Percentiles rank a stretch among this genome's conserved stretches.
These are phyloP conservation scores for Eublepharis macularius DNA, from an alignment of 2,113 vertebrate species.

Conservation along the genomic window DNA sequence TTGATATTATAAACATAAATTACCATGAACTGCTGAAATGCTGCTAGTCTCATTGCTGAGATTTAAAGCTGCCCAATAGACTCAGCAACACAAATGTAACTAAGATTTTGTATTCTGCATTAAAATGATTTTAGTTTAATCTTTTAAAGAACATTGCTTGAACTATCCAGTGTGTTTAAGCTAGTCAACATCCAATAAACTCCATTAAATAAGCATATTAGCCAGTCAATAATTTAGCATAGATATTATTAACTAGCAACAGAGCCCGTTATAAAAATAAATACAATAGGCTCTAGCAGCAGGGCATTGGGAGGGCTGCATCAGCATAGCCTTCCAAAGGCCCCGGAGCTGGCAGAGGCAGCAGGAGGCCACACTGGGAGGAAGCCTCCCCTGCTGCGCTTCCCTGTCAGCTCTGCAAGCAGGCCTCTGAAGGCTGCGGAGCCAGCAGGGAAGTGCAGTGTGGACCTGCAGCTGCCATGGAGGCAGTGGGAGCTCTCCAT, in stretches of 20 bases:
- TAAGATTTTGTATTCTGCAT: neutral
- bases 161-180: constrained; percentile 26
- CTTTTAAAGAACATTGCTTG: neutral
- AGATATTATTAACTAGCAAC: constrained; percentile 18
- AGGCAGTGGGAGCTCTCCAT: too few relatives aligned
- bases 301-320: too few relatives aligned
- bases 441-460: too few relatives aligned
- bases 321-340: too few relatives aligned
- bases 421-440: too few relatives aligned
- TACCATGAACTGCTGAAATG: neutral
- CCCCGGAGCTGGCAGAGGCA: too few relatives aligned
- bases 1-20: neutral
- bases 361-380: too few relatives aligned
- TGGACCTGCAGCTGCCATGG: too few relatives aligned
- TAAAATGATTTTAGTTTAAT: neutral
- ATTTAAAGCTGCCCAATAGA: neutral
- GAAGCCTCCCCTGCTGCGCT: too few relatives aligned
- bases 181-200: neutral
- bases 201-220: constrained; percentile 19
- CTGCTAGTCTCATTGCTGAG: neutral
- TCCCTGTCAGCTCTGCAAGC: too few relatives aligned
- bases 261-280: too few relatives aligned
- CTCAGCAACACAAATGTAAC: neutral
- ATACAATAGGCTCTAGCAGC: too few relatives aligned
- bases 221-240: constrained; percentile 15